Conservation (phyloP, 2,113 vertebrate genomes). For the Ardeotis arabs region DNA sequence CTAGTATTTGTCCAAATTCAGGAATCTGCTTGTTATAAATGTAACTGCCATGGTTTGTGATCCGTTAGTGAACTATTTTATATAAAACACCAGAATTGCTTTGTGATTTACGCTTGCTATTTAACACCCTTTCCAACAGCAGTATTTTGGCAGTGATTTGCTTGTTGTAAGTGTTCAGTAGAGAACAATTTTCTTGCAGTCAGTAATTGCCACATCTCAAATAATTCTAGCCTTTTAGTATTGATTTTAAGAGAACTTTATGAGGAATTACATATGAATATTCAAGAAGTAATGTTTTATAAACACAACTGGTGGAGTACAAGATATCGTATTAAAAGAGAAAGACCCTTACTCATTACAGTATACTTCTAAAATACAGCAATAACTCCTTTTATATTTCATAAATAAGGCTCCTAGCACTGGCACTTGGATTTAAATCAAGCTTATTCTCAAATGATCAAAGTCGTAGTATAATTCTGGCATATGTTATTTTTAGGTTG, state of each 20-base stretch:
- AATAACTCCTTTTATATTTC: background rate
- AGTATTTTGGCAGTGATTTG: slow-evolving; percentile 28
- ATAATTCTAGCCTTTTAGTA: slow-evolving; percentile 16
- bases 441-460: background rate
- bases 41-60: background rate
- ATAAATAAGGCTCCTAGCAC: background rate
- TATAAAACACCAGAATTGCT: background rate
- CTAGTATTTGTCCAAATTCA: background rate
- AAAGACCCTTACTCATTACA: background rate
- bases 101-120: slow-evolving; percentile 14
- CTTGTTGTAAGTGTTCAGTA: background rate
- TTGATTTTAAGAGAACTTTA: background rate
- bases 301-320: background rate
- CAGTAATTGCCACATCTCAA: slow-evolving; percentile 27
- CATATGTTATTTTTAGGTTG: background rate
- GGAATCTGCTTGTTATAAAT: background rate
- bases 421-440: background rate
- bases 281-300: background rate
- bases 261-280: slow-evolving; percentile 23
- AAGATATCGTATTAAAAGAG: background rate
- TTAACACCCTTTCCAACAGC: slow-evolving; percentile 17
- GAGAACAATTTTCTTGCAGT: slow-evolving; percentile 17
- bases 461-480: background rate
- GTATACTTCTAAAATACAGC: background rate
- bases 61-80: background rate